These are phyloP conservation scores for Eremobia ochroleuca DNA, from an alignment of 2,888 invertebrate species.

Conservation along the genomic window DNA sequence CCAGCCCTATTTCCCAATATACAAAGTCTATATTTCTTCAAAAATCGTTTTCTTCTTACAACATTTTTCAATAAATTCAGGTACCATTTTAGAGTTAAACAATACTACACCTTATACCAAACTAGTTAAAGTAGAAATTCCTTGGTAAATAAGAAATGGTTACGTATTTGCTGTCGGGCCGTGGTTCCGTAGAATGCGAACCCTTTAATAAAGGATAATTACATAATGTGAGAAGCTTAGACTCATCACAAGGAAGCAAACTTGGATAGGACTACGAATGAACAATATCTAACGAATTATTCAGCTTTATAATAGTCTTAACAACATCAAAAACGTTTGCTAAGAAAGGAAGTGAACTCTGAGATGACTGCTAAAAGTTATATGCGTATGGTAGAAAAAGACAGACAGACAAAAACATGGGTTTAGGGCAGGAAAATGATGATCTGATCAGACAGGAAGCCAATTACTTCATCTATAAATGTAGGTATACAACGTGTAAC, in stretches of 20 bases:
- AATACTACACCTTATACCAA: rapidly evolving
- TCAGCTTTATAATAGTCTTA: neutral
- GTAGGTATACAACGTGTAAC: too few relatives aligned
- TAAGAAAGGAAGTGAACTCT: neutral
- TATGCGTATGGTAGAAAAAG: neutral
- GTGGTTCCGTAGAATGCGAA: constrained; percentile 56
- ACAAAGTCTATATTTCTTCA: neutral
- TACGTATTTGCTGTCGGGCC: constrained; percentile 15
- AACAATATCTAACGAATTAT: constrained; percentile 33
- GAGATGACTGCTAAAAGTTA: neutral
- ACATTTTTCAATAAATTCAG: constrained; percentile 1
- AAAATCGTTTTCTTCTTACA: neutral
- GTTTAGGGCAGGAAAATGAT: neutral
- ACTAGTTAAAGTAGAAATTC: constrained; percentile 7
- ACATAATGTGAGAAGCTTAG: constrained; percentile 60
- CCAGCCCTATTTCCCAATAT: rapidly evolving
- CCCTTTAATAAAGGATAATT: constrained; percentile 61
- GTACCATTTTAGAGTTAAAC: constrained; percentile 25
- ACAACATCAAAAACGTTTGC: neutral
- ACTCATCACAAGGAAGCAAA: constrained; percentile 34
- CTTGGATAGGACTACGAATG: constrained; percentile 15
- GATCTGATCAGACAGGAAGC: neutral
- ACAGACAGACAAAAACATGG: neutral
- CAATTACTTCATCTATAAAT: neutral
- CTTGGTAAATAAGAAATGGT: constrained; percentile 9